Evolutionary conservation across 2,113 vertebrate genomes (phyloP).

Genomic region (Meles meles): DNA sequence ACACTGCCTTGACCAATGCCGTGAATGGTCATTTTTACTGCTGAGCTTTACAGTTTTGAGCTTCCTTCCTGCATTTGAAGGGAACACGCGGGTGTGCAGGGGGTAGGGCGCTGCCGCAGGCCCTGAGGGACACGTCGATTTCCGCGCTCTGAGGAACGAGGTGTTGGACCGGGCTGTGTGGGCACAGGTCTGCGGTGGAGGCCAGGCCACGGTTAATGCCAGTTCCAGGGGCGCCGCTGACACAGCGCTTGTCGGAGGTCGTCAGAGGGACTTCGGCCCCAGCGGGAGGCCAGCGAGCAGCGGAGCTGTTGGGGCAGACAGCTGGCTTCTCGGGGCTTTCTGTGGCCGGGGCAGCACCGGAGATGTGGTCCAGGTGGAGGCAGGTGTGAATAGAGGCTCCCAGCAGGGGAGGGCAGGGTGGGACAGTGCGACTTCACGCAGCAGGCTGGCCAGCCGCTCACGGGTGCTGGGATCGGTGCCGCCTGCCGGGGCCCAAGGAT

Average conservation of each 20-base stretch:
- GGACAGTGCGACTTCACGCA: accelerated
- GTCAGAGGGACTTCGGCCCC: background rate
- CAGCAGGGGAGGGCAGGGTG: background rate
- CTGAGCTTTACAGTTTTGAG: too few species aligned
- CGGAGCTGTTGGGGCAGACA: background rate
- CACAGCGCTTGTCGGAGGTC: background rate
- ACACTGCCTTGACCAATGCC: accelerated
- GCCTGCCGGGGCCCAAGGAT: background rate
- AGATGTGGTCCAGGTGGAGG: background rate
- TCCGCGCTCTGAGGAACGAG: background rate
- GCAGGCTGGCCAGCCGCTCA: background rate
- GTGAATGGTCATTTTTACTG: accelerated
- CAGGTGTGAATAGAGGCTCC: background rate
- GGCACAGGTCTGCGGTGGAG: background rate
- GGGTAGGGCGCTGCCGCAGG: accelerated
- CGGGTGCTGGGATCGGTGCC: accelerated
- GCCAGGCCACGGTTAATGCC: background rate
- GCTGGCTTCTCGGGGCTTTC: background rate
- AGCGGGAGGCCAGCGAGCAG: background rate
- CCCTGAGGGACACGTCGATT: background rate
- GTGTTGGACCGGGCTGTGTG: background rate
- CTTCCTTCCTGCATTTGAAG: background rate
- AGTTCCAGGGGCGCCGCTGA: background rate
- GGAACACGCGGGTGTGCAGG: background rate
- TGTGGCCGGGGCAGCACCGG: background rate